These are phyloP conservation scores for Chaetops frenatus DNA, from an alignment of 2,113 vertebrate genomes.

Conservation along the genomic window DNA sequence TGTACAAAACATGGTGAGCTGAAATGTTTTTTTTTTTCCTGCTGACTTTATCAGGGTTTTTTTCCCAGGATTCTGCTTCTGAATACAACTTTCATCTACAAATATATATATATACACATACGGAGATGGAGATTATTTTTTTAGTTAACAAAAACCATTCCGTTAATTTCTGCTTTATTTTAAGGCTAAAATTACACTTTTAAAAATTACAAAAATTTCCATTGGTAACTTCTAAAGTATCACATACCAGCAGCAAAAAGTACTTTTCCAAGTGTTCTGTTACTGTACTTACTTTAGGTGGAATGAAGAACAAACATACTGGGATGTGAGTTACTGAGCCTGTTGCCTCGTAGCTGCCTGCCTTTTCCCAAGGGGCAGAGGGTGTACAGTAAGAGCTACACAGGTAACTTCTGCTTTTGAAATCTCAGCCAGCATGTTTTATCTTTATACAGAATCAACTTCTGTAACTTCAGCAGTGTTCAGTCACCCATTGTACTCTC, in stretches of 20 bases:
- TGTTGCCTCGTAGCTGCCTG: fast-evolving
- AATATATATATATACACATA: background rate
- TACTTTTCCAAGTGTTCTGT: background rate
- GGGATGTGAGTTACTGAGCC: background rate
- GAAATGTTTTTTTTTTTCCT: background rate
- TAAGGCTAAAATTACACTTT: background rate
- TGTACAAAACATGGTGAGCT: background rate
- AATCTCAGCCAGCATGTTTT: background rate
- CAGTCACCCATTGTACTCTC: background rate
- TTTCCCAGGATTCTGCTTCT: background rate
- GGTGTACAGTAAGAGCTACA: background rate
- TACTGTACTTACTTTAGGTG: background rate
- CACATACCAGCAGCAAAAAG: background rate
- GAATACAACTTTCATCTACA: background rate
- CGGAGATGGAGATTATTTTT: background rate
- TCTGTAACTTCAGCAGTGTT: background rate
- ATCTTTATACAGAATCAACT: background rate
- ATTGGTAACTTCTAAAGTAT: background rate
- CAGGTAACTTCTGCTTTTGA: background rate
- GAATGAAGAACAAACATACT: background rate
- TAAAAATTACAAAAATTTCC: background rate
- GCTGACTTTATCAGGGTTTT: background rate
- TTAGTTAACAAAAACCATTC: background rate
- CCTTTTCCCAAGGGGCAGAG: background rate
- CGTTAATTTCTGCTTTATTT: background rate